Evolutionary conservation across 1,140 invertebrate genomes (phyloP), one percentile per base, ranked within the genome.

Genomic region (Catajapyx aquilonaris): DNA sequence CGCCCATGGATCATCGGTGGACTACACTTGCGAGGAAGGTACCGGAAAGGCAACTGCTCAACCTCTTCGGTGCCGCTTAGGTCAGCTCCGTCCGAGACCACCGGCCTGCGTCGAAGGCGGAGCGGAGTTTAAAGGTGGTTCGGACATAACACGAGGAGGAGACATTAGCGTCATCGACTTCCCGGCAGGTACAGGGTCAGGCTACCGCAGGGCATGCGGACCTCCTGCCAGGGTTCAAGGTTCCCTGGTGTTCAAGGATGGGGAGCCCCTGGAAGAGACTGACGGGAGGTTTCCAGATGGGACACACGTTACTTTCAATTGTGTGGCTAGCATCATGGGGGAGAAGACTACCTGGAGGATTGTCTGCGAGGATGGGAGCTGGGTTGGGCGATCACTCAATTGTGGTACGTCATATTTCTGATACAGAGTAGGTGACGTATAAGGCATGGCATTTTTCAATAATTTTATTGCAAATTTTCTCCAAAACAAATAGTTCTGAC

Each of bases 291-390:
- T 77, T 49, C 70, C 76, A 4, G 74, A 81, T 46, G 76, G 76
- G 2, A 78, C 77, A 0, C 76, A 81, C 53, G 72, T 83, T 11
- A 75, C 73, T 1, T 84, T 81, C 52, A 71, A 75, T 44, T 85
- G 81, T 49, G 77, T 81, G 22, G 69, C 72, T 1, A 72, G 70
- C 39, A 74, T 76, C 4, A 74, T 76, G 55, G 75, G 73, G 1
- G 76, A 80, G 52, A 73, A 73, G 46, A 76, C 69, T 2, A 80
- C 76, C 0, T 84, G 80, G 80, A 71, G 75, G 41, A 75, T 84
- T 35, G 67, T 77, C 16, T 86, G 81, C 48, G 76, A 81, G 50
- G 69, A 83, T 47, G 81, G 81, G 1, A 68, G 65, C 39, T 86
- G 81, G 81, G 69, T 79, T 34, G 79, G 78, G 15, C 62, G 72